Conservation (phyloP, 2,113 vertebrate species). For the Gadus macrocephalus region DNA sequence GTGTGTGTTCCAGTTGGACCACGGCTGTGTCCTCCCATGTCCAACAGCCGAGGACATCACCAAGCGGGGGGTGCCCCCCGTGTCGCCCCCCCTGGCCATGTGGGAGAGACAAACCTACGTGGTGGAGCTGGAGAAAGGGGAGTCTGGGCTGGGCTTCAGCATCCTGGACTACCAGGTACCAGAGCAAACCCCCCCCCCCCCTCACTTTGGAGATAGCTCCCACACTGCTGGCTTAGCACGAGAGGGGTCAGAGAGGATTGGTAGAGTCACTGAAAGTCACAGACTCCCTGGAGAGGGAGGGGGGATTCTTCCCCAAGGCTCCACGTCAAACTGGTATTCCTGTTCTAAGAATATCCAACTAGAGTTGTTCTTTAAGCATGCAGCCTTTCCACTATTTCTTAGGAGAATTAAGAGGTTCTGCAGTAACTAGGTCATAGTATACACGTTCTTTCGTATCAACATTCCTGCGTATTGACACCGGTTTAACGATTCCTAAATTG, state of each 20-base stretch:
- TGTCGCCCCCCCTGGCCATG: constrained; percentile 83
- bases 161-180: constrained; percentile 96
- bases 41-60: constrained; percentile 76
- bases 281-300: no score
- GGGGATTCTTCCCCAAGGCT: no score
- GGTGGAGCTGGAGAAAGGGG: constrained; percentile 87
- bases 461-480: no score
- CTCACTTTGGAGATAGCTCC: constrained; percentile 36
- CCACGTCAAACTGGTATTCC: neutral
- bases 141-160: constrained; percentile 90
- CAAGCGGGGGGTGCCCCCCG: constrained; percentile 68
- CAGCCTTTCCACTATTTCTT: no score
- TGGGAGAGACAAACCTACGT: constrained; percentile 85
- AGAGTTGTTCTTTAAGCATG: neutral
- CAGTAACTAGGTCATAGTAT: no score
- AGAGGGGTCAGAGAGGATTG: no score
- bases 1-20: constrained; percentile 56
- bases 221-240: neutral
- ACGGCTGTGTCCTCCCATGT: constrained; percentile 63
- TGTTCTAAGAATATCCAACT: constrained; percentile 39
- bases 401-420: no score
- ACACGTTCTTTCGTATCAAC: no score
- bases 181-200: neutral
- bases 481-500: no score
- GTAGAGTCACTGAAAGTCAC: no score